Conservation (phyloP, 2,797 vertebrate species). For the Argyrosomus regius region DNA sequence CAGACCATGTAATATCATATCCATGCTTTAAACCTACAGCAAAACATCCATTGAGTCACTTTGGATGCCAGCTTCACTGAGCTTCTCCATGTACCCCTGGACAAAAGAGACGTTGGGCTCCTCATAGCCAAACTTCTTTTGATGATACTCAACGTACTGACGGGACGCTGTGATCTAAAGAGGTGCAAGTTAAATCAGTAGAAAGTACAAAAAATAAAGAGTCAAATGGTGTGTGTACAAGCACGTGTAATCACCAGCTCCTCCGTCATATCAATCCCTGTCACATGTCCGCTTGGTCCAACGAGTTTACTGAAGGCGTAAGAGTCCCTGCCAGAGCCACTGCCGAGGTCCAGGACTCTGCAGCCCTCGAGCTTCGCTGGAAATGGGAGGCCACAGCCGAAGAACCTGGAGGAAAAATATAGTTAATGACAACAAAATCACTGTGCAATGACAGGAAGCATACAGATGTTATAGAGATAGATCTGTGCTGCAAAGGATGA, state of each 20-base stretch:
- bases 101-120: constrained; percentile 82
- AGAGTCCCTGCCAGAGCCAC: constrained; percentile 91
- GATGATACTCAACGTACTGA: constrained; percentile 83
- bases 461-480: background rate
- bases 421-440: background rate
- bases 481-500: too few species aligned
- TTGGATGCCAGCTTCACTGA: constrained; percentile 79
- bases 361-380: constrained; percentile 87
- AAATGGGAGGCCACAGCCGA: constrained; percentile 90
- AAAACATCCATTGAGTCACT: constrained; percentile 80
- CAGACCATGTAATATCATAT: background rate
- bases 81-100: constrained; percentile 85
- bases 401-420: constrained; percentile 84
- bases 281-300: constrained; percentile 86
- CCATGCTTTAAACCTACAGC: constrained; percentile 71
- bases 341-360: constrained; percentile 90
- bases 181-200: background rate
- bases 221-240: rapidly evolving
- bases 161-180: constrained; percentile 72
- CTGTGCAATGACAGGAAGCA: background rate
- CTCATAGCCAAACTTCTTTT: constrained; percentile 80
- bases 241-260: constrained; percentile 81
- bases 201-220: background rate
- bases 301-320: constrained; percentile 90
- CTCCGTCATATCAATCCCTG: constrained; percentile 90